A percentile compares a stretch with the other conserved stretches of the same genome.
These are phyloP conservation scores for Eumeta japonica DNA, from an alignment of 1,140 invertebrate genomes.

Conservation along the genomic window DNA sequence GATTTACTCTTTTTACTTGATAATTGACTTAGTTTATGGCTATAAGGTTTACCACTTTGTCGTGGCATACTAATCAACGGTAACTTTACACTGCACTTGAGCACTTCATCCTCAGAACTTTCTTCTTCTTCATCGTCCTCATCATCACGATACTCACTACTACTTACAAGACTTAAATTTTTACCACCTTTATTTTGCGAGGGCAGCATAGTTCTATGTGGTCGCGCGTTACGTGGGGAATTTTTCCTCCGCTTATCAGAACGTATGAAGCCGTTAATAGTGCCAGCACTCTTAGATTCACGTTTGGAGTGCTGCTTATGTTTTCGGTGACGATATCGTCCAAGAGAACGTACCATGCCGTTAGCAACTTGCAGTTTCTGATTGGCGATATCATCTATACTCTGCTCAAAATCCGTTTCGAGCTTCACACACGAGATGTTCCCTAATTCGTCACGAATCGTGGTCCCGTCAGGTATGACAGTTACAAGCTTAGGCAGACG, in stretches of 20 bases:
- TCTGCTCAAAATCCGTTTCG: conserved; percentile 55
- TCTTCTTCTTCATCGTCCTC: conserved; percentile 38
- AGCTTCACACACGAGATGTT: conserved; percentile 43
- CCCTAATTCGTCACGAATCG: conserved; percentile 19
- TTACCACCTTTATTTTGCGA: conserved; percentile 50
- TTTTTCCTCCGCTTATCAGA: conserved; percentile 39
- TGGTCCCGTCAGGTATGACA: conserved; percentile 22
- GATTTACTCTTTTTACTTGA: conserved; percentile 46
- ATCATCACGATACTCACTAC: conserved; percentile 41
- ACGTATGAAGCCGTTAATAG: conserved; percentile 38
- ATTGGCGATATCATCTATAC: conserved; percentile 48
- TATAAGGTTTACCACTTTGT: conserved; percentile 54
- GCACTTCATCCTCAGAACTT: conserved; percentile 51
- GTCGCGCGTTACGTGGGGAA: conserved; percentile 24
- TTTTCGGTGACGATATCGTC: conserved; percentile 36
- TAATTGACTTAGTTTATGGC: conserved; percentile 58
- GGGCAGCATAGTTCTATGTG: conserved; percentile 33
- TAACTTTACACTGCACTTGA: conserved; percentile 48
- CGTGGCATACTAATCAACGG: conserved; percentile 37
- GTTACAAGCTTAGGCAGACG: conserved; percentile 25
- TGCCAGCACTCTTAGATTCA: conserved; percentile 25
- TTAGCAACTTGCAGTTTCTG: conserved; percentile 36
- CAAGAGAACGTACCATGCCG: conserved; percentile 24
- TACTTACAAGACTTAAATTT: conserved; percentile 53
- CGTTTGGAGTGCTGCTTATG: conserved; percentile 43